A percentile compares a stretch with the other conserved stretches of the same genome.
Evolutionary conservation across 2,113 vertebrate species (phyloP).

Genomic region (Todiramphus saurophagus): DNA sequence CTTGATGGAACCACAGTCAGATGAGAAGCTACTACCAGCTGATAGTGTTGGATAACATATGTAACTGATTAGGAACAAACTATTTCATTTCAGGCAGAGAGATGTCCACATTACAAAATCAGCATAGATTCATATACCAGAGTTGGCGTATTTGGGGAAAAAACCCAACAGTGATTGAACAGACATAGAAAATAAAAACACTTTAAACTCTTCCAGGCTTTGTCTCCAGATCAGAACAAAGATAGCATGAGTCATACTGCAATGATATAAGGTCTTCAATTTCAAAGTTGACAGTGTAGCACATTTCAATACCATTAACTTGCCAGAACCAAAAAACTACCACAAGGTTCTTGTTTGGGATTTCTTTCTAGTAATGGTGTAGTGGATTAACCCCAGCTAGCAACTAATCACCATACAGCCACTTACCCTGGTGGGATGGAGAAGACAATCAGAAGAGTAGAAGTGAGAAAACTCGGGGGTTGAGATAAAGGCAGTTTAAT

Average conservation of each 20-base stretch:
- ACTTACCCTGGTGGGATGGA: not conserved
- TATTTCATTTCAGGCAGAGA: not conserved
- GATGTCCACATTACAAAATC: not conserved
- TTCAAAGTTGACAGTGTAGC: not conserved
- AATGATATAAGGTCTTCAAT: not conserved
- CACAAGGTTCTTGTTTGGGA: not conserved
- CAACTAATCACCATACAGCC: not conserved
- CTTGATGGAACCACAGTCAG: not conserved
- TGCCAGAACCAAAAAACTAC: not conserved
- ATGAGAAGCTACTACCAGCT: not conserved
- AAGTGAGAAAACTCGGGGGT: not conserved
- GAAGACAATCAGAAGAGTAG: not conserved
- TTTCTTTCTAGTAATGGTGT: not conserved
- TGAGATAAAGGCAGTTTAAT: not conserved
- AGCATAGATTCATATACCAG: not conserved
- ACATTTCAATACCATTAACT: not conserved
- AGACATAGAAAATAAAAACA: not conserved
- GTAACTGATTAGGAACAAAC: not conserved
- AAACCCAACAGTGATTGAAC: not conserved
- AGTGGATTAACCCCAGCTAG: not conserved
- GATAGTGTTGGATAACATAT: not conserved
- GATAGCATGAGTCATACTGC: not conserved
- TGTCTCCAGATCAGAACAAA: not conserved
- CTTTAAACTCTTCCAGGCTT: not conserved
- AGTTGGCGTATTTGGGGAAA: not conserved